Conservation (phyloP, 2,113 vertebrate genomes). For the Apeltes quadracus region DNA sequence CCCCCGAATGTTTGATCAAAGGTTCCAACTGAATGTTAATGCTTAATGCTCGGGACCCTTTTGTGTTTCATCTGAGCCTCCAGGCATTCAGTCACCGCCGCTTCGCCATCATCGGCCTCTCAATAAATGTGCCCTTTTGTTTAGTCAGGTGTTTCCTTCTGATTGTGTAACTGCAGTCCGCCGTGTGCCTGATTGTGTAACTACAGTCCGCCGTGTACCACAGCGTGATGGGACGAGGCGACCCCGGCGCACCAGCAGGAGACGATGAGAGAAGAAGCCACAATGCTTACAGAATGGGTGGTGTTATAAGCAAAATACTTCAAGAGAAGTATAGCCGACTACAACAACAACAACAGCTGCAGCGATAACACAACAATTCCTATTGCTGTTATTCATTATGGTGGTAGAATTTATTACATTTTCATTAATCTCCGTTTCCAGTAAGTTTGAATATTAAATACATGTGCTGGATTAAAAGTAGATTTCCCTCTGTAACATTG, state of each 20-base stretch:
- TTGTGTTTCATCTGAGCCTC: background rate
- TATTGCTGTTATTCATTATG: too few relatives aligned
- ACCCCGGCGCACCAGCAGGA: constrained; percentile 13
- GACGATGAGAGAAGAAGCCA: constrained; percentile 13
- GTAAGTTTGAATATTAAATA: background rate
- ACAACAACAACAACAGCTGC: background rate
- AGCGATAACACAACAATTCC: too few relatives aligned
- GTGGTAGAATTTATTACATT: background rate
- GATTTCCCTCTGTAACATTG: background rate
- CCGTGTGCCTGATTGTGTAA: background rate
- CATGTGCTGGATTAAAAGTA: background rate
- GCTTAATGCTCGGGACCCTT: background rate
- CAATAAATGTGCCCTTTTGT: background rate
- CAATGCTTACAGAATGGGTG: too few relatives aligned
- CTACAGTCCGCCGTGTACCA: constrained; percentile 11
- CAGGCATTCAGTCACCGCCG: constrained; percentile 20
- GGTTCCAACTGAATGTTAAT: constrained; percentile 2
- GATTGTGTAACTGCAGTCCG: background rate
- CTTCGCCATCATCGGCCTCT: background rate
- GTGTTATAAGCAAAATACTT: background rate
- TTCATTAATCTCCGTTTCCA: background rate
- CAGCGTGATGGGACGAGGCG: constrained; percentile 9
- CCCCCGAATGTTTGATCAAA: background rate
- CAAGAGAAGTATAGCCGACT: too few relatives aligned
- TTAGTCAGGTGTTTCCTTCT: background rate